These are phyloP conservation scores for Euwallacea fornicatus DNA, from an alignment of 1,140 invertebrate species.

Conservation along the genomic window DNA sequence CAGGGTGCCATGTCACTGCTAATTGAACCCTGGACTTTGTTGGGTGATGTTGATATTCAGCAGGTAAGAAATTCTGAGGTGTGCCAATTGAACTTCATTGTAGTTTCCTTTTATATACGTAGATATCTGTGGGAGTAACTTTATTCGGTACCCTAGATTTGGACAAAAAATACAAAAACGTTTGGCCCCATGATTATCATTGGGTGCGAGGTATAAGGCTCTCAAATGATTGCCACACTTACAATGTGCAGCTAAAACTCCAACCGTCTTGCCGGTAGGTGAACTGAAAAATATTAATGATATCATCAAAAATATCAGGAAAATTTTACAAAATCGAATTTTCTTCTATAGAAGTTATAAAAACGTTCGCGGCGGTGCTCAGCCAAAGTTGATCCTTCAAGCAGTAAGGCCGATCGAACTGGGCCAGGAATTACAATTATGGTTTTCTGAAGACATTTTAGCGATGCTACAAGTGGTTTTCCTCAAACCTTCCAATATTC, in stretches of 20 bases:
- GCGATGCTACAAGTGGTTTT: constrained; percentile 75
- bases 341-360: constrained; percentile 21
- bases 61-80: constrained; percentile 42
- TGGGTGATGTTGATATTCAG: constrained; percentile 46
- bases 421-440: constrained; percentile 70
- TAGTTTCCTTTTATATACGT: constrained; percentile 9
- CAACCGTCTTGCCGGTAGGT: constrained; percentile 39
- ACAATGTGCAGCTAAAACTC: constrained; percentile 62
- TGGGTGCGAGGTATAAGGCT: constrained; percentile 56
- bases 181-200: constrained; percentile 46
- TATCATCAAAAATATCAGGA: background rate
- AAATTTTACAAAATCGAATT: background rate
- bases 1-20: constrained; percentile 47
- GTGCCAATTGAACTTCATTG: background rate
- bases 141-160: constrained; percentile 44
- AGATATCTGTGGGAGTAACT: constrained; percentile 47
- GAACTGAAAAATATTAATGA: background rate
- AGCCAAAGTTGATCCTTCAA: constrained; percentile 54
- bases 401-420: constrained; percentile 56
- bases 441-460: constrained; percentile 79
- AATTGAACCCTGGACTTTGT: constrained; percentile 44
- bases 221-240: constrained; percentile 69
- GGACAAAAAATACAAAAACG: constrained; percentile 42
- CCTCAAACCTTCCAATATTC: constrained; percentile 77
- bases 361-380: constrained; percentile 12